Evolutionary conservation across 2,797 vertebrate genomes (phyloP), one percentile per base, ranked within the genome.

Genomic region (Bufotes viridis): DNA sequence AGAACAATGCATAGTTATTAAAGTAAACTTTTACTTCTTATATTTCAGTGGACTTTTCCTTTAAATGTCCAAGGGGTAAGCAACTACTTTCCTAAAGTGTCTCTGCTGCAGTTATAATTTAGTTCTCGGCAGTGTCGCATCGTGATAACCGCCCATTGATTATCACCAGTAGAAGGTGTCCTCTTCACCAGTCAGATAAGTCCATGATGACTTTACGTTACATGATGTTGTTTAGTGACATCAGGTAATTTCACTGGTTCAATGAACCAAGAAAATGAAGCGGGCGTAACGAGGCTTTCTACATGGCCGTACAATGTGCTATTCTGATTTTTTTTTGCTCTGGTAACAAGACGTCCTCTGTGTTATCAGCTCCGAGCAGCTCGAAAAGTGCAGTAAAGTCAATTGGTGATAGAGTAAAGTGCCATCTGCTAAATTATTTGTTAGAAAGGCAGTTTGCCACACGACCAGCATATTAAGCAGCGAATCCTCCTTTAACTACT

Each of bases 241-340:
- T 87, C 55, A 90, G 20, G 1, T 89, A 89, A 90, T 58, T 88
- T 87, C 63, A 65, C 70, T 80, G 85, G 42, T 61, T 61, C 49
- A 11, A 88, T 91, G 12, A 87, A 4, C 34, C 90, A 3, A 55
- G 70, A 63, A 90, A 90, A 87, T 90, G 65, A 84, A 87, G 78
- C 20, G 29, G 11, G 20, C 78, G 58, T 88, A 53, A 80, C 83
- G 84, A 89, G 70, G 65, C 75, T 63, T 89, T 79, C 26, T 84
- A 29, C n/a, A 49, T 81, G 1, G 34, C 24, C n/a, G 29, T 69
- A 58, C 70, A 81, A 34, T 3, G 22, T 0, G 0, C 4, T 85
- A n/a, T 81, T 91, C 91, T 53, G 75, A 5, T 42, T 67, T n/a
- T 17, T n/a, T 74, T 72, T 87, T 74, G 0, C n/a, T 80, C 84